Conservation (phyloP, 2,113 vertebrate species). For the Nycticebus coucang region DNA sequence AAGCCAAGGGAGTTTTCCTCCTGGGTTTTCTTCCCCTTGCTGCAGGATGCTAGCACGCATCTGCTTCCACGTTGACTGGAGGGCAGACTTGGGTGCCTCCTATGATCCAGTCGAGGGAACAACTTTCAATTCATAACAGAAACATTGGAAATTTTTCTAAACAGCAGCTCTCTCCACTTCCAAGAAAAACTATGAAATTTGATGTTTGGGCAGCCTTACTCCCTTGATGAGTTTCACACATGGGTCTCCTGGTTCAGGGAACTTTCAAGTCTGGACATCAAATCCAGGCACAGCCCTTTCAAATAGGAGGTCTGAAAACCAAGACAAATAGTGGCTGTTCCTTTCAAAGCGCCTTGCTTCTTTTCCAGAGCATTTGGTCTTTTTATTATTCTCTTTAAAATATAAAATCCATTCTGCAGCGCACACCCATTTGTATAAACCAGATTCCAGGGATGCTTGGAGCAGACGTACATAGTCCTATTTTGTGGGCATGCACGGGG, state of each 20-base stretch:
- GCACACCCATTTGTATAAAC: background rate
- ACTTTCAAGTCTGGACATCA: conserved; percentile 25
- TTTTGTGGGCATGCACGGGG: background rate
- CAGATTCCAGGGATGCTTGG: background rate
- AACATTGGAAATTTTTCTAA: conserved; percentile 60
- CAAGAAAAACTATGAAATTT: conserved; percentile 65
- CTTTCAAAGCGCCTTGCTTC: background rate
- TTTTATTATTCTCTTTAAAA: conserved; percentile 37
- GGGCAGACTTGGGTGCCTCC: background rate
- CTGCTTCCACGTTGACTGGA: conserved; percentile 30
- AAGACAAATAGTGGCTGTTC: conserved; percentile 30
- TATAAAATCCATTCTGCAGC: background rate
- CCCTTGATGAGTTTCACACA: conserved; percentile 58
- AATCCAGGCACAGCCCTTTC: background rate
- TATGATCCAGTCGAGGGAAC: background rate
- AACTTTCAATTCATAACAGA: conserved; percentile 52
- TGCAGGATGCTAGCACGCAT: background rate
- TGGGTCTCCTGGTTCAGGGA: background rate
- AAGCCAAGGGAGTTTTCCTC: background rate
- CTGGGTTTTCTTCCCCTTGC: background rate
- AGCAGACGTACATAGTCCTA: background rate
- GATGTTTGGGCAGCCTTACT: background rate
- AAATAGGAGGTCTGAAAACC: conserved; percentile 47
- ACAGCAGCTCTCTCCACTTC: conserved; percentile 58
- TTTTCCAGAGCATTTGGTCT: background rate